These are phyloP conservation scores for Exephanes ischioxanthus DNA, from an alignment of 2,888 invertebrate species.

Conservation along the genomic window DNA sequence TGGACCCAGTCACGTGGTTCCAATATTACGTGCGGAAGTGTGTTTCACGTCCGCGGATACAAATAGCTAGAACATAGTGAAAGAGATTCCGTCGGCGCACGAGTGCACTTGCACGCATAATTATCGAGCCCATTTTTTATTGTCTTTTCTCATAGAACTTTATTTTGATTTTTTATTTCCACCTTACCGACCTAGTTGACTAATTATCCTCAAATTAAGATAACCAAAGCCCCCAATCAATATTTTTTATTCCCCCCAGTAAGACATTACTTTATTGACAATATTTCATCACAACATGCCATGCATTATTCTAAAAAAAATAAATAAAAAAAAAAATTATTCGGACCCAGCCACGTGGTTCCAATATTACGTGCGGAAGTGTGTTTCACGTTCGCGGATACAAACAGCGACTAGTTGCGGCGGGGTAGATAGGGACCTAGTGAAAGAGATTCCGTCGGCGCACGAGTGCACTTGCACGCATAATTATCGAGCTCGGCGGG, in stretches of 20 bases:
- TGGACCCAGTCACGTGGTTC: neutral
- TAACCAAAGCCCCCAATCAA: neutral
- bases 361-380: conserved; percentile 38
- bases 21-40: conserved; percentile 38
- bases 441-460: conserved; percentile 52
- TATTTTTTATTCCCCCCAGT: neutral
- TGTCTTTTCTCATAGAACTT: too few relatives aligned
- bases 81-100: conserved; percentile 59
- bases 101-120: conserved; percentile 76
- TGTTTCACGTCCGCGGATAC: conserved; percentile 24
- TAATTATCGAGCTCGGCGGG: conserved; percentile 76
- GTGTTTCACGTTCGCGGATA: conserved; percentile 27
- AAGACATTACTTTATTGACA: conserved; percentile 18
- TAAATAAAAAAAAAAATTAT: neutral
- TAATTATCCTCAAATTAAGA: neutral
- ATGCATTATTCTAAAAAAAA: neutral
- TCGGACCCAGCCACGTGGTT: neutral
- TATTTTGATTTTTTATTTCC: too few relatives aligned
- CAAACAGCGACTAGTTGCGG: conserved; percentile 40
- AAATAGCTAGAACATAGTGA: conserved; percentile 24
- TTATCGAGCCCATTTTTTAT: too few relatives aligned
- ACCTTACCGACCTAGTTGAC: too few relatives aligned
- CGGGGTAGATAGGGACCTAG: neutral
- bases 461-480: conserved; percentile 73
- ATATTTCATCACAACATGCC: conserved; percentile 24